phyloP scores from a whole-genome alignment of 1,140 invertebrate genomes.

The Phortica variegata region DNA sequence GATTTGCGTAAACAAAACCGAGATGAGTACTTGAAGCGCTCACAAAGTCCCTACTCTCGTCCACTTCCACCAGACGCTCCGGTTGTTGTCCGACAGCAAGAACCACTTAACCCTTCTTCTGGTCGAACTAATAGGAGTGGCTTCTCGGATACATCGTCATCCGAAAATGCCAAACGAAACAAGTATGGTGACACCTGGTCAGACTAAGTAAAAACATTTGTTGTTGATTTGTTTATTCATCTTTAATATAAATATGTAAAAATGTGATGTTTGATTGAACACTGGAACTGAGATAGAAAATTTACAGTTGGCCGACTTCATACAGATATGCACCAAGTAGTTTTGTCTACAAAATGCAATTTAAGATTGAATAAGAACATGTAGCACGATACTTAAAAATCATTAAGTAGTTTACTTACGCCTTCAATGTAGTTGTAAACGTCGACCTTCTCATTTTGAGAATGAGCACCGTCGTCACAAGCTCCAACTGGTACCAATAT shows the following conservation, averaged over 20 bases:
- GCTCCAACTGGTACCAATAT: slow-evolving; percentile 88
- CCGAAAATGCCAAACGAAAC: slow-evolving; percentile 31
- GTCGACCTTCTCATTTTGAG: slow-evolving; percentile 97
- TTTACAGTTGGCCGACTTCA: slow-evolving; percentile 64
- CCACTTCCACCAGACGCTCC: slow-evolving; percentile 36
- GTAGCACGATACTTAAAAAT: too few relatives aligned
- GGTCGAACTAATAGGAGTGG: too few relatives aligned
- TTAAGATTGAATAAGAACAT: slow-evolving; percentile 32
- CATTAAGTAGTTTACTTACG: slow-evolving; percentile 71
- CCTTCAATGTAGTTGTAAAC: slow-evolving; percentile 91
- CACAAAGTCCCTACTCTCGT: slow-evolving; percentile 36
- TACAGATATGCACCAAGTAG: slow-evolving; percentile 81
- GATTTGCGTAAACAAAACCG: slow-evolving; percentile 63
- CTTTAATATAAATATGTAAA: slow-evolving; percentile 22
- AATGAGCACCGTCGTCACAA: slow-evolving; percentile 95
- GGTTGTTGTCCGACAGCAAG: slow-evolving; percentile 17
- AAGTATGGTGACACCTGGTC: slow-evolving; percentile 55
- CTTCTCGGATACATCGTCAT: too few relatives aligned
- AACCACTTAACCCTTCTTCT: too few relatives aligned
- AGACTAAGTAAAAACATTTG: slow-evolving; percentile 18
- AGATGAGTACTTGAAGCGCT: slow-evolving; percentile 60
- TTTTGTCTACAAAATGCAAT: slow-evolving; percentile 72
- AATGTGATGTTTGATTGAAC: slow-evolving; percentile 35
- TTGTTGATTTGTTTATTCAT: slow-evolving; percentile 21
- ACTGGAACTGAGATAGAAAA: not conserved